phyloP scores from a whole-genome alignment of 2,797 vertebrate species.

The Sebastiscus albofasciatus region DNA sequence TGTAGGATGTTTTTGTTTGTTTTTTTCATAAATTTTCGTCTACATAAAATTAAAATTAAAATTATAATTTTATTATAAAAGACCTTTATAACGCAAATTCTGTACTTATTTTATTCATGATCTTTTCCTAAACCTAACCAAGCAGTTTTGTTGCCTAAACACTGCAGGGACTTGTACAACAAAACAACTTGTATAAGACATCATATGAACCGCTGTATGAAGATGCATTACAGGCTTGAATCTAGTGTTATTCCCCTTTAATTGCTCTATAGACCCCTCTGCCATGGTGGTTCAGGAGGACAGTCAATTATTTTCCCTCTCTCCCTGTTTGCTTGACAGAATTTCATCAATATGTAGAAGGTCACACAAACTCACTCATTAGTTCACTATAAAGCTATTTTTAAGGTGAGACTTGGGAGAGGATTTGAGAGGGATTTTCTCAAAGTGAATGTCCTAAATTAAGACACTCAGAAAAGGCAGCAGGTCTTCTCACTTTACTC shows the following conservation, averaged over 20 bases:
- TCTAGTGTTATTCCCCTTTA: neutral
- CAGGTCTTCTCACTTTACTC: conserved; percentile 67
- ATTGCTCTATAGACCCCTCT: neutral
- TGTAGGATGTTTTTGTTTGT: too few species aligned
- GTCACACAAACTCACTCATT: neutral
- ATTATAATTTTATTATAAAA: too few species aligned
- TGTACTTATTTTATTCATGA: neutral
- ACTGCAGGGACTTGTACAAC: neutral
- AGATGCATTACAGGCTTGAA: neutral
- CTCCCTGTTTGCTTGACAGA: neutral
- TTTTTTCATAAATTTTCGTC: too few species aligned
- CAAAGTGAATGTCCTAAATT: conserved; percentile 67
- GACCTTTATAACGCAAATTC: neutral
- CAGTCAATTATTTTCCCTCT: neutral
- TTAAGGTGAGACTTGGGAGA: conserved; percentile 41
- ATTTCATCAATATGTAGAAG: neutral
- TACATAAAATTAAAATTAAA: too few species aligned
- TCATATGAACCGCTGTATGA: neutral
- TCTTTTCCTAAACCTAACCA: neutral
- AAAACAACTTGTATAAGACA: neutral
- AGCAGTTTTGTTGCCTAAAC: neutral
- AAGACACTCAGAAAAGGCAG: conserved; percentile 43
- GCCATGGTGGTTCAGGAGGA: neutral
- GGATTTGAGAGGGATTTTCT: conserved; percentile 66
- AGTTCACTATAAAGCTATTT: conserved; percentile 52